phyloP scores from a whole-genome alignment of 2,888 invertebrate species.

The Cryptus viduatorius region DNA sequence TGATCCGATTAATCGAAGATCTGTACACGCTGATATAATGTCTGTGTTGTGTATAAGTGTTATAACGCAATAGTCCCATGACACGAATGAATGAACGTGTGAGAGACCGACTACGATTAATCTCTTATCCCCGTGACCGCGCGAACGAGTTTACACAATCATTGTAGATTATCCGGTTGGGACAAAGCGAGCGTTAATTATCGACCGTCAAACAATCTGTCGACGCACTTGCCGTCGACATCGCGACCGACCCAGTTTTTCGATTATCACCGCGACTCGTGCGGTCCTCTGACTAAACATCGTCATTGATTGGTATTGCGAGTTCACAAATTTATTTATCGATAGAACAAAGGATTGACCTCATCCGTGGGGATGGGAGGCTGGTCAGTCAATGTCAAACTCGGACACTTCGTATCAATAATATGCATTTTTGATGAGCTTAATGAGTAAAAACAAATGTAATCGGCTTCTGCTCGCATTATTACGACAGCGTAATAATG shows the following conservation, averaged over 20 bases:
- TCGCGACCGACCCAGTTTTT: conserved; percentile 35
- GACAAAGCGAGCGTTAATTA: conserved; percentile 32
- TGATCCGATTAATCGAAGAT: conserved; percentile 59
- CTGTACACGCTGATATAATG: conserved; percentile 12
- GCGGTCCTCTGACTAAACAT: neutral
- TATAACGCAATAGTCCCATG: conserved; percentile 50
- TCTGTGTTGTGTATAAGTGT: too few relatives aligned
- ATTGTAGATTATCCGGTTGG: conserved; percentile 35
- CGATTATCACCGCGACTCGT: neutral
- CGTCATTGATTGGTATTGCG: neutral
- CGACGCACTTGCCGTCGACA: conserved; percentile 31
- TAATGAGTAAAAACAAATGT: conserved; percentile 4
- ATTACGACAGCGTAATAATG: neutral
- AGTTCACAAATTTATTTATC: neutral
- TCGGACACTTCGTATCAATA: neutral
- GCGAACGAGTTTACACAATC: conserved; percentile 32
- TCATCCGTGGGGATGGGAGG: neutral
- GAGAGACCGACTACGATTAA: conserved; percentile 21
- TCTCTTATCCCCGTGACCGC: conserved; percentile 13
- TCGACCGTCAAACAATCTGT: conserved; percentile 16
- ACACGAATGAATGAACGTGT: conserved; percentile 8
- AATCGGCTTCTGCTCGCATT: neutral
- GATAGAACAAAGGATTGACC: conserved; percentile 11
- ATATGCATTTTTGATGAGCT: neutral
- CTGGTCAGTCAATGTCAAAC: neutral